Base-by-base conservation (phyloP, 2,113 vertebrate genomes). In the Ictidomys tridecemlineatus region DNA sequence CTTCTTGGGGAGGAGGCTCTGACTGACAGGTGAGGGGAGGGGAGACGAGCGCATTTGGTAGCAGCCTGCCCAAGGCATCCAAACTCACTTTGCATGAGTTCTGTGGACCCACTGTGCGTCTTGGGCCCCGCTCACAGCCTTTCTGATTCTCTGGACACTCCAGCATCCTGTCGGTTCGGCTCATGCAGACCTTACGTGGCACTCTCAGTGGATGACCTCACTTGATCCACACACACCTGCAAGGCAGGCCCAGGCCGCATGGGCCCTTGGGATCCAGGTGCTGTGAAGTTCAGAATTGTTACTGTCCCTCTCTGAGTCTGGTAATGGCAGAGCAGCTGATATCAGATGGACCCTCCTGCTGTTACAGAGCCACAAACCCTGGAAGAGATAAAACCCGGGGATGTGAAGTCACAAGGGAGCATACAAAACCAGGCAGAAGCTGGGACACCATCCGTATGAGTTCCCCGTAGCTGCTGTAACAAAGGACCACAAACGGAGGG, bases 51-150 rank as follows among this genome's bases (percentile, higher is more conserved):
- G 32, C 3, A 3, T 34, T 70, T 18, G 76, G 30, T 8, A 17
- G 2, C 8, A 14, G 86, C 32, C 18, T 12, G 18, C 5, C n/a
- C 45, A 0, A 10, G 4, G 56, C 56, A 7, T 20, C 56, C 56
- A 45, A 45, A 45, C 45, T 45, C 45, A 45, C 56, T 51, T 51
- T 51, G 48, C 48, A 13, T 51, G 48, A 51, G 48, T 51, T 13
- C 48, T 51, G 12, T 51, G 48, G 48, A 58, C 56, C 26, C 28
- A 1, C 13, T 3, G 0, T 0, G 18, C 3, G 8, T 28, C 20
- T 4, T 0, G 5, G 20, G 39, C 34, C 79, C 0, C 3, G 77
- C 3, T 28, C 22, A 26, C 56, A 6, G 8, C 2, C 13, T 22
- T 10, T 34, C 58, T 61, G 53, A 17, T n/a, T 37, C 39, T 37